Evolutionary conservation across 2,888 invertebrate genomes (phyloP).

Genomic region (Mesochorus sp.): DNA sequence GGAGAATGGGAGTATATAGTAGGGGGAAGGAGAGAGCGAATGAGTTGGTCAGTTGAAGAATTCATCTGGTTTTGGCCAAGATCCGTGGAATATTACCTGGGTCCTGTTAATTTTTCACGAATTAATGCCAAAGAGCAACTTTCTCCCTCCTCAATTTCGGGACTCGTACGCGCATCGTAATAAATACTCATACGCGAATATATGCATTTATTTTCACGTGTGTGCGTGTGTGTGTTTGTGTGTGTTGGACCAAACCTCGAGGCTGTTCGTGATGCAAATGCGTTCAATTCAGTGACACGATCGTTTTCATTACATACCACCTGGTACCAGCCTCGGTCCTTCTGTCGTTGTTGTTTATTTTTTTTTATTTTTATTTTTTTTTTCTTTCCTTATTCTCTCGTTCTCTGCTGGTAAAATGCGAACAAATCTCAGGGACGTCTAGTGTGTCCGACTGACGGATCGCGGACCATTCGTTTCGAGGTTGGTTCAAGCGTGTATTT

Average conservation of each 20-base stretch:
- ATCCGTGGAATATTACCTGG: slow-evolving; percentile 43
- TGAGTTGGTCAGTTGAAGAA: slow-evolving; percentile 14
- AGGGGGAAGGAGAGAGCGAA: slow-evolving; percentile 36
- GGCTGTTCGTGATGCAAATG: slow-evolving; percentile 32
- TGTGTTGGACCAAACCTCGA: slow-evolving; percentile 6
- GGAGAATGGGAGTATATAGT: too few species aligned
- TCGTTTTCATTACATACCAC: not conserved
- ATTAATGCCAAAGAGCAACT: slow-evolving; percentile 40
- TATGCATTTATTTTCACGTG: not conserved
- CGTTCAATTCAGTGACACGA: slow-evolving; percentile 32
- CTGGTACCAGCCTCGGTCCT: not conserved
- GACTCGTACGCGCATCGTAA: slow-evolving; percentile 16
- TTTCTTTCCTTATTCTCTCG: too few species aligned
- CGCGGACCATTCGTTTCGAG: slow-evolving; percentile 8
- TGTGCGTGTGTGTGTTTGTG: slow-evolving; percentile 3
- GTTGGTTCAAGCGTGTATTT: not conserved
- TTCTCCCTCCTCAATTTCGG: slow-evolving; percentile 43
- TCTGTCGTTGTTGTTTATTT: slow-evolving; percentile 12
- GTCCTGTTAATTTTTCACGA: slow-evolving; percentile 51
- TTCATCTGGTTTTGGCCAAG: slow-evolving; percentile 36
- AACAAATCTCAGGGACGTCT: slow-evolving; percentile 44
- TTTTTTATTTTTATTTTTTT: too few species aligned
- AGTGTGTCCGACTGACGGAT: slow-evolving; percentile 34
- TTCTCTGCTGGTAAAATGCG: too few species aligned
- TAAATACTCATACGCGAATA: not conserved